Percentiles rank a stretch among this genome's conserved stretches.
phyloP scores from a whole-genome alignment of 2,888 invertebrate genomes.

The Epinotia brunnichana region DNA sequence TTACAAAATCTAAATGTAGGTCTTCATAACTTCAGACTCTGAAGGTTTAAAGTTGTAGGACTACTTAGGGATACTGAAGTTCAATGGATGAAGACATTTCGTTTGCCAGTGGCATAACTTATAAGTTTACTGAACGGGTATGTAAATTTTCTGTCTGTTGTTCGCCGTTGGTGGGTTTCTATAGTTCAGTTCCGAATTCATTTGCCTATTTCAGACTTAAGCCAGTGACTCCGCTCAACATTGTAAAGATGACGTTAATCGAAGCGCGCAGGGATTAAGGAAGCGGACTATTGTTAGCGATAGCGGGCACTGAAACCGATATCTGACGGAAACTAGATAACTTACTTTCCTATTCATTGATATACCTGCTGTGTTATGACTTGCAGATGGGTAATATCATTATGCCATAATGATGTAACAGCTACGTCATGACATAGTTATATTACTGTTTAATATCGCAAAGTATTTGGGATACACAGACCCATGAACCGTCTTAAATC shows the following conservation, averaged over 20 bases:
- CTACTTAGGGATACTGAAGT: constrained; percentile 15
- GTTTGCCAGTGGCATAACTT: constrained; percentile 41
- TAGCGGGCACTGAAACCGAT: constrained; percentile 1
- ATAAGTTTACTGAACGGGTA: constrained; percentile 41
- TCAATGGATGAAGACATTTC: constrained; percentile 37
- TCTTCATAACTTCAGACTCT: constrained; percentile 5
- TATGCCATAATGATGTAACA: too few relatives aligned
- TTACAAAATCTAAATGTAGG: background rate
- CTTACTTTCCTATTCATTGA: too few relatives aligned
- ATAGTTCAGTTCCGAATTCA: constrained; percentile 41
- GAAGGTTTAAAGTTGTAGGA: constrained; percentile 2
- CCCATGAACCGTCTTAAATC: too few relatives aligned
- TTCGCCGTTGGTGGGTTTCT: constrained; percentile 29
- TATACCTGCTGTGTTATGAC: too few relatives aligned
- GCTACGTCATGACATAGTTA: too few relatives aligned
- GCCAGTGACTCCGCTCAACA: constrained; percentile 21
- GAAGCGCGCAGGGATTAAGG: constrained; percentile 18
- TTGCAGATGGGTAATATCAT: too few relatives aligned
- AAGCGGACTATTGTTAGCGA: background rate
- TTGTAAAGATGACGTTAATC: constrained; percentile 31
- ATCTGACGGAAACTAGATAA: background rate
- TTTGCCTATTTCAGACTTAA: constrained; percentile 39
- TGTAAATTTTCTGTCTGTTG: constrained; percentile 42
- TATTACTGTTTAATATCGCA: too few relatives aligned
- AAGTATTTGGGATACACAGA: too few relatives aligned